Evolutionary conservation across 1,140 invertebrate genomes (phyloP), one percentile per base, ranked within the genome.

Genomic region (Pseudomyrmex concolor): DNA sequence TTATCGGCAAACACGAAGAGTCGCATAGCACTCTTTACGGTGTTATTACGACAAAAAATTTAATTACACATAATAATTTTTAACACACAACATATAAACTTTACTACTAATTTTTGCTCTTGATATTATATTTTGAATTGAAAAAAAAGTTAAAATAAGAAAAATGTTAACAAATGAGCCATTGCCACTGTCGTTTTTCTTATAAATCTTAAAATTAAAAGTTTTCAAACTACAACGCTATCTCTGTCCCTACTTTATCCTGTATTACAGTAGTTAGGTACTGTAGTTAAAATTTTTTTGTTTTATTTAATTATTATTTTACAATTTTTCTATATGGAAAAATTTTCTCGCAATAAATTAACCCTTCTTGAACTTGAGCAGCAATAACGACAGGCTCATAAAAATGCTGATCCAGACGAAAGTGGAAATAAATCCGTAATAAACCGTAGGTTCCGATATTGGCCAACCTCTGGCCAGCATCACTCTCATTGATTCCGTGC

Each of bases 391-490:
- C 15, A 97, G 91, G 0, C 96, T 96, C 77, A 98, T 95, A 89
- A 99, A 98, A 1, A 98, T 93, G 0, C 96, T 92, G 22, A 98
- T 98, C 98, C 98, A 99, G 7, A 96, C 94, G 0, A 96, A 94
- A 0, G 97, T 98, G 15, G 97, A 96, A 0, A 98, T 94, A 91
- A 98, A 99, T 0, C 98, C 98, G 50, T 96, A 95, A 94, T 98
- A 99, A 0, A 99, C 98, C 0, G 95, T 95, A 0, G 97, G 96
- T 66, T 97, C 95, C 0, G 94, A 91, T 5, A 99, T 96, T 1
- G 94, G 92, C 98, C 98, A 99, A 0, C 98, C 98, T 84, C 98
- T 95, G 22, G 98, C 97, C 13, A 99, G 93, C 90, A 99, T 97
- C 17, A 96, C 96, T 43, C 98, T 95, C 86, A 99, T 95, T 0